Percentiles rank a stretch among this genome's conserved stretches.
Evolutionary conservation across 2,797 vertebrate genomes (phyloP).

Genomic region (Sebastes cheni): DNA sequence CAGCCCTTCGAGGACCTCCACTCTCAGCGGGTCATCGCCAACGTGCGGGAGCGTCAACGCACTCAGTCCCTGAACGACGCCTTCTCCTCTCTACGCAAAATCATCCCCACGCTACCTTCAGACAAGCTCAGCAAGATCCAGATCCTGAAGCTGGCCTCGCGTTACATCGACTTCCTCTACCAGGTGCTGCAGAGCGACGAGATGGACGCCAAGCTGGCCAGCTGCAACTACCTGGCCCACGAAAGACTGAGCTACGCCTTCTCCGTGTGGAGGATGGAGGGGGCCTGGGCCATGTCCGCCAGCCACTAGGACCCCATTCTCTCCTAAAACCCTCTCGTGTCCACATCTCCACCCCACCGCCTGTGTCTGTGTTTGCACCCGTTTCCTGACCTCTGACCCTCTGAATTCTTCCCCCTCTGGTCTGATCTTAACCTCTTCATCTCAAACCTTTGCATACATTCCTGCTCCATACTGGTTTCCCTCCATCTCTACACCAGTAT

Average conservation of each 20-base stretch:
- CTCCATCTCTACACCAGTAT: not conserved
- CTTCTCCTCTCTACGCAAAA: slow-evolving; percentile 88
- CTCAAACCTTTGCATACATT: slow-evolving; percentile 30
- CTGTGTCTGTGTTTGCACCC: slow-evolving; percentile 59
- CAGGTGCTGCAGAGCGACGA: slow-evolving; percentile 90
- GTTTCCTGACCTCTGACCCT: slow-evolving; percentile 45
- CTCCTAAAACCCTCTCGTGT: slow-evolving; percentile 59
- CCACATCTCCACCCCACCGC: slow-evolving; percentile 51
- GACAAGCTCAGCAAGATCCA: slow-evolving; percentile 94
- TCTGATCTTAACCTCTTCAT: slow-evolving; percentile 46
- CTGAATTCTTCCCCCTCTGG: slow-evolving; percentile 22
- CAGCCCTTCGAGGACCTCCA: slow-evolving; percentile 86
- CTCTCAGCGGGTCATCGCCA: slow-evolving; percentile 87
- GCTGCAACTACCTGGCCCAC: slow-evolving; percentile 89
- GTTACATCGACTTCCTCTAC: slow-evolving; percentile 91
- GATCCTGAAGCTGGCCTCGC: slow-evolving; percentile 88
- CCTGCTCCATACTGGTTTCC: slow-evolving; percentile 14
- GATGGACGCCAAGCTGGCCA: slow-evolving; percentile 88
- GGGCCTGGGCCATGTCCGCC: slow-evolving; percentile 90
- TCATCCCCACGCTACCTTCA: slow-evolving; percentile 90
- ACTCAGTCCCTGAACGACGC: slow-evolving; percentile 90
- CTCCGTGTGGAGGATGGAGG: slow-evolving; percentile 93
- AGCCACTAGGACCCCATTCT: slow-evolving; percentile 81
- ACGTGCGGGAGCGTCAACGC: slow-evolving; percentile 88
- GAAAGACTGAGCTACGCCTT: slow-evolving; percentile 91